Evolutionary conservation across 2,113 vertebrate genomes (phyloP), one percentile per base, ranked within the genome.

Genomic region (Felis chaus): DNA sequence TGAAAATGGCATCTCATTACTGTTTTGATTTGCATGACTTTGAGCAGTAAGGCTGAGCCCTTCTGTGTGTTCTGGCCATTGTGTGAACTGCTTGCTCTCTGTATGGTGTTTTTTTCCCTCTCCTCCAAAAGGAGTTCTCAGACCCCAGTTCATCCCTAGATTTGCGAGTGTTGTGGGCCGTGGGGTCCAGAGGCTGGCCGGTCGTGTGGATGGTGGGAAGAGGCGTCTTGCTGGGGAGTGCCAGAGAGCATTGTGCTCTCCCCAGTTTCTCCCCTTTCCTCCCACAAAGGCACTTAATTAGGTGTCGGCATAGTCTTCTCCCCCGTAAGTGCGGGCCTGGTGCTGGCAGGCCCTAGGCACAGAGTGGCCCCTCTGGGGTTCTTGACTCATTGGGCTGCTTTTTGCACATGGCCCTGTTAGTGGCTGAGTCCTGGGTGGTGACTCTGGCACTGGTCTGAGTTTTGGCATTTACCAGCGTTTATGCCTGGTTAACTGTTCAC

Each of bases 381-480:
- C 74, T 45, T 79, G 55, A 25, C 69, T 65, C 65, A 23, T 3
- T 19, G 79, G 71, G 31, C n/a, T 33, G 65, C 76, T 89, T 53
- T 90, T 53, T 90, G 69, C n/a, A 10, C 10, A 4, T 1, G 29
- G 61, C 45, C 87, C 13, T 1, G 16, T 66, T 10, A 57, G 80
- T 5, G 1, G 48, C 69, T 50, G n/a, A 14, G 27, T 79, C 90
- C 85, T 80, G 90, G 41, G 55, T 33, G 66, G 83, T 73, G 61
- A 81, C 73, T 95, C 83, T 91, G 91, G 91, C n/a, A 41, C 25
- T 16, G 3, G 21, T 12, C 55, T 66, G 95, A 57, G 27, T 66
- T 89, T 68, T 86, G 96, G 66, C 93, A 45, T 97, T 92, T n/a
- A 66, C 45, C 4, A 14, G 39, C 33, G 63, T 97, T 96, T 96